A percentile compares a stretch with the other conserved stretches of the same genome.
Conservation (phyloP, 2,797 vertebrate species). For the Myotis planiceps region DNA sequence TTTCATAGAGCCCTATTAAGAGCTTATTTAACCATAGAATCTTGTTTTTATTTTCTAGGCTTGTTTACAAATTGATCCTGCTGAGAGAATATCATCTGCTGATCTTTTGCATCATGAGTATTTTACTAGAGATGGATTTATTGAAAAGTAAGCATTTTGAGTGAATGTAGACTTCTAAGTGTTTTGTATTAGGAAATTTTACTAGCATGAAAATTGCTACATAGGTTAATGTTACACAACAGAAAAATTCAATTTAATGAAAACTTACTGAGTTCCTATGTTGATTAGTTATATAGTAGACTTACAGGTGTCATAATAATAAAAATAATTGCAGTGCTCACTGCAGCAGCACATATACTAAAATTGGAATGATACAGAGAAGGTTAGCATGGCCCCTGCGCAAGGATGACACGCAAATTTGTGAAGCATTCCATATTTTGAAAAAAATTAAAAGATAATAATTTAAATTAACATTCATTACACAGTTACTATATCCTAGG, state of each 20-base stretch:
- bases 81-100: conserved; percentile 81
- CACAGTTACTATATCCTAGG: background rate
- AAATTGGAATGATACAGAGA: too few relatives aligned
- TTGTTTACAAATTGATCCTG: conserved; percentile 86
- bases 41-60: conserved; percentile 71
- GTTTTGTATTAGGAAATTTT: conserved; percentile 19
- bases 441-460: background rate
- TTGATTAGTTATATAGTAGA: background rate
- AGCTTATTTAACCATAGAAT: conserved; percentile 28
- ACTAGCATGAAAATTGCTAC: background rate
- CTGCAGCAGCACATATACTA: too few relatives aligned
- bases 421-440: too few relatives aligned
- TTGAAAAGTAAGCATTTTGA: conserved; percentile 83
- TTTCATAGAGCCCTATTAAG: background rate
- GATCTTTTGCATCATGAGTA: conserved; percentile 83
- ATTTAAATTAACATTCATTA: background rate
- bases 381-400: too few relatives aligned
- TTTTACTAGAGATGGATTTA: conserved; percentile 86
- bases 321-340: background rate
- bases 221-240: background rate
- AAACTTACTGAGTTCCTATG: background rate
- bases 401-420: too few relatives aligned
- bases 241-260: conserved; percentile 29
- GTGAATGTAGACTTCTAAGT: background rate
- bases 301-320: background rate